phyloP scores from a whole-genome alignment of 1,140 invertebrate genomes.

The Brachionus sp. region DNA sequence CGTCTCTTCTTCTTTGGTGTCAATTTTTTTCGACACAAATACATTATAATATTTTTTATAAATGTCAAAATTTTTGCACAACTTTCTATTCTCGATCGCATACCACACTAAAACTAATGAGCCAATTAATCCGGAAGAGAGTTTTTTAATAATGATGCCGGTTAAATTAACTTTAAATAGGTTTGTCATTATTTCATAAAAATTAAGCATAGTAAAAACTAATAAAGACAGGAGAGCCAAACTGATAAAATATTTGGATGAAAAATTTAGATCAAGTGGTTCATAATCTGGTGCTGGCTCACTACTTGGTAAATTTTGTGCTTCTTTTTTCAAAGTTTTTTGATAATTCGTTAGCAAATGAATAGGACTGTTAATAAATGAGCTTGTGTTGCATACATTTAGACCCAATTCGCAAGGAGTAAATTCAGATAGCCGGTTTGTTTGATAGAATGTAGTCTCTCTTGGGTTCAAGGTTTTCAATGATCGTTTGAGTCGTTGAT shows the following conservation, averaged over 20 bases:
- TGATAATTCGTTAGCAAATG: slow-evolving; percentile 17
- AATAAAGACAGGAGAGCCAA: background rate
- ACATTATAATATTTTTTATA: background rate
- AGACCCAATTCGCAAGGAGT: background rate
- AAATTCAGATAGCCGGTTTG: background rate
- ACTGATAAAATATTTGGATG: background rate
- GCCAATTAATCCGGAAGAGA: background rate
- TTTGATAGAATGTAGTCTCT: background rate
- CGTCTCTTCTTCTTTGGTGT: background rate
- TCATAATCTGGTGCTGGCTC: background rate
- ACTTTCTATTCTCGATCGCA: background rate
- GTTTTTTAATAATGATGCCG: background rate
- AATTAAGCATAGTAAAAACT: background rate
- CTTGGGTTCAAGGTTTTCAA: background rate
- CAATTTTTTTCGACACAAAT: background rate
- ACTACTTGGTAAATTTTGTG: background rate
- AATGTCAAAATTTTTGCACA: background rate
- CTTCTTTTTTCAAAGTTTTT: background rate
- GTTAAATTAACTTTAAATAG: background rate
- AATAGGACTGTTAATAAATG: slow-evolving; percentile 23
- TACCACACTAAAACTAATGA: background rate
- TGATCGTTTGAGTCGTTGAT: background rate
- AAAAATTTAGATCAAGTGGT: background rate
- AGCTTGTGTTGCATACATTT: background rate
- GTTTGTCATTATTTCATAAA: background rate